Evolutionary conservation across 2,888 invertebrate genomes (phyloP).

Genomic region (Pyrocoelia pectoralis): DNA sequence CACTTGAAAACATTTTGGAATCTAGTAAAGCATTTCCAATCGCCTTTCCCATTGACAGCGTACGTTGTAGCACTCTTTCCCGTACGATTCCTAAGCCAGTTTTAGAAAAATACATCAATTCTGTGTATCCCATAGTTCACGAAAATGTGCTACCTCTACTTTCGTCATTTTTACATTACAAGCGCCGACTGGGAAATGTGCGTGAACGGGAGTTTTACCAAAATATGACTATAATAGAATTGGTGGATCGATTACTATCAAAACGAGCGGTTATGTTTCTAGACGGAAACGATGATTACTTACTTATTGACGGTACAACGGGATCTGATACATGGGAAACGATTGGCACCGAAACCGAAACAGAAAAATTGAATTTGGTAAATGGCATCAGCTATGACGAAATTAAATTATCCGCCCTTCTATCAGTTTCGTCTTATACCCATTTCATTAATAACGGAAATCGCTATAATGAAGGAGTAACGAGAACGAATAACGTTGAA

Average conservation of each 20-base stretch:
- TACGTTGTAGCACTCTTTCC: conserved; percentile 48
- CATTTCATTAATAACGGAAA: conserved; percentile 69
- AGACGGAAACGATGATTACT: conserved; percentile 61
- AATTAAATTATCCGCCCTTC: conserved; percentile 67
- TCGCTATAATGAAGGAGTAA: conserved; percentile 62
- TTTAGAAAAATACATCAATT: conserved; percentile 61
- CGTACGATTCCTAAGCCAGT: conserved; percentile 31
- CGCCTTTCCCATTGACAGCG: conserved; percentile 56
- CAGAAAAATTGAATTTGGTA: conserved; percentile 62
- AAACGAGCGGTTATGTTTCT: conserved; percentile 66
- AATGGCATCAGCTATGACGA: conserved; percentile 71
- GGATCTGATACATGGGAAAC: conserved; percentile 66
- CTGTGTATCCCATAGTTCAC: conserved; percentile 74
- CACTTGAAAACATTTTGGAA: conserved; percentile 49
- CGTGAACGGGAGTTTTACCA: conserved; percentile 66
- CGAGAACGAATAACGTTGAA: conserved; percentile 58
- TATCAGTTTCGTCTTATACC: conserved; percentile 67
- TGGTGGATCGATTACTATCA: conserved; percentile 66
- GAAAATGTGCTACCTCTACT: conserved; percentile 70
- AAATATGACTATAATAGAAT: conserved; percentile 64
- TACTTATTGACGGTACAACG: conserved; percentile 61
- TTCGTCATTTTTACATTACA: conserved; percentile 71
- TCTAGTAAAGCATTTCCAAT: conserved; percentile 58
- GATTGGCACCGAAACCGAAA: conserved; percentile 66
- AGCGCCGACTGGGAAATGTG: conserved; percentile 62